Evolutionary conservation across 2,888 invertebrate genomes (phyloP).

Genomic region (Pemphredon lugubris): DNA sequence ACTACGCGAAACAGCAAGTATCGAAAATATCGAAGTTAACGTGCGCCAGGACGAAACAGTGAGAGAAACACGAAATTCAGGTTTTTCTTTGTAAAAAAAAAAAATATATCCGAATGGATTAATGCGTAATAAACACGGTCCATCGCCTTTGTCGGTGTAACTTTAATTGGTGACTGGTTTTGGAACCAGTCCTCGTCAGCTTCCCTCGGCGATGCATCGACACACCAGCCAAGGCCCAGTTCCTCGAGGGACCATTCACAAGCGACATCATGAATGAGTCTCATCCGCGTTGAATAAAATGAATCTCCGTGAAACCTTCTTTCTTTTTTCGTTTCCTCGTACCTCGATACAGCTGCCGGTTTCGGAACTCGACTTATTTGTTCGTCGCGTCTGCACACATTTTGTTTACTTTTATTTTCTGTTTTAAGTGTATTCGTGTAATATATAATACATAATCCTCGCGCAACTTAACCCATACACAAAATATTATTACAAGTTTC

Average conservation of each 20-base stretch:
- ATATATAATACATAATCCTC: too few species aligned
- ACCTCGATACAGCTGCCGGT: slow-evolving; percentile 16
- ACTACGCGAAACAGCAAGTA: too few species aligned
- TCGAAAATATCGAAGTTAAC: slow-evolving; percentile 27
- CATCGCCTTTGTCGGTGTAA: slow-evolving; percentile 55
- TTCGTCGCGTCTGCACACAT: too few species aligned
- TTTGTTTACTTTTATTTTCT: too few species aligned
- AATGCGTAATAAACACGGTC: slow-evolving; percentile 65
- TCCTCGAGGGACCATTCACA: slow-evolving; percentile 61
- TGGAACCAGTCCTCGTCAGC: slow-evolving; percentile 58
- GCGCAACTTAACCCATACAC: too few species aligned
- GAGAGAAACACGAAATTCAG: slow-evolving; percentile 57
- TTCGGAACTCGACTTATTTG: slow-evolving; percentile 35
- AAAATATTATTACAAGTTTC: too few species aligned
- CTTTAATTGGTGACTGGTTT: slow-evolving; percentile 68
- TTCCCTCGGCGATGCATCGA: slow-evolving; percentile 26
- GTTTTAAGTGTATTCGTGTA: too few species aligned
- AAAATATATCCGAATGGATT: slow-evolving; percentile 53
- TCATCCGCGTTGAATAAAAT: slow-evolving; percentile 45
- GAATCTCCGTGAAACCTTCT: slow-evolving; percentile 12
- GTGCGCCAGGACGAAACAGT: slow-evolving; percentile 18
- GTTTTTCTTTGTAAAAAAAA: slow-evolving; percentile 36
- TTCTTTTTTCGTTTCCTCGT: not conserved
- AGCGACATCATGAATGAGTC: slow-evolving; percentile 65
- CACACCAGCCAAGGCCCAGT: slow-evolving; percentile 13